These are phyloP conservation scores for Spisula solida DNA, from an alignment of 2,888 invertebrate genomes.

Conservation along the genomic window DNA sequence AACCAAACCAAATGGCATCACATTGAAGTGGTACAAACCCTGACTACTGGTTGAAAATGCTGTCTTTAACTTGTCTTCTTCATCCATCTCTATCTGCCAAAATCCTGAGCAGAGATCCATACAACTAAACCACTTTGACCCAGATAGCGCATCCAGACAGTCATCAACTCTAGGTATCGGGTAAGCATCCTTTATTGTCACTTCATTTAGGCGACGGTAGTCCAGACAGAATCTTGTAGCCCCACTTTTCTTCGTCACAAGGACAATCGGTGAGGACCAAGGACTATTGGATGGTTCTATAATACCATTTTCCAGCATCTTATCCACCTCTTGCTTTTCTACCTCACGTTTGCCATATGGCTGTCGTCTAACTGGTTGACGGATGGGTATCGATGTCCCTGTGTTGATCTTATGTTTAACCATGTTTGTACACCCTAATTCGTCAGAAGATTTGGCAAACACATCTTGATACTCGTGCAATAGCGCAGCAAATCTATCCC, in stretches of 20 bases:
- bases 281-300: conserved; percentile 62
- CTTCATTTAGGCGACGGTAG: conserved; percentile 53
- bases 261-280: too few species aligned
- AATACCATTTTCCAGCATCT: conserved; percentile 51
- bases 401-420: conserved; percentile 59
- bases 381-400: conserved; percentile 47
- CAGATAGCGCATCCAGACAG: conserved; percentile 63
- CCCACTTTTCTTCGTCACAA: conserved; percentile 62
- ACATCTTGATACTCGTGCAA: conserved; percentile 41
- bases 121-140: conserved; percentile 63
- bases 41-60: conserved; percentile 64
- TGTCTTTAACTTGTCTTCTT: conserved; percentile 64
- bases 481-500: background rate
- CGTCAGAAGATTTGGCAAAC: conserved; percentile 53
- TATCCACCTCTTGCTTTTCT: conserved; percentile 47
- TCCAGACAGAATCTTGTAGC: conserved; percentile 60
- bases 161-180: conserved; percentile 65
- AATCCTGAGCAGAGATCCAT: conserved; percentile 68
- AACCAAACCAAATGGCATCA: conserved; percentile 63
- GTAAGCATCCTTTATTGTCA: too few species aligned
- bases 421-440: conserved; percentile 52
- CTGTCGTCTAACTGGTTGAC: conserved; percentile 51
- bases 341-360: too few species aligned
- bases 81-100: conserved; percentile 65
- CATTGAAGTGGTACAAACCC: conserved; percentile 62